Evolutionary conservation across 2,888 invertebrate genomes (phyloP), one percentile per base, ranked within the genome.

Genomic region (Eutolmus rufibarbis): DNA sequence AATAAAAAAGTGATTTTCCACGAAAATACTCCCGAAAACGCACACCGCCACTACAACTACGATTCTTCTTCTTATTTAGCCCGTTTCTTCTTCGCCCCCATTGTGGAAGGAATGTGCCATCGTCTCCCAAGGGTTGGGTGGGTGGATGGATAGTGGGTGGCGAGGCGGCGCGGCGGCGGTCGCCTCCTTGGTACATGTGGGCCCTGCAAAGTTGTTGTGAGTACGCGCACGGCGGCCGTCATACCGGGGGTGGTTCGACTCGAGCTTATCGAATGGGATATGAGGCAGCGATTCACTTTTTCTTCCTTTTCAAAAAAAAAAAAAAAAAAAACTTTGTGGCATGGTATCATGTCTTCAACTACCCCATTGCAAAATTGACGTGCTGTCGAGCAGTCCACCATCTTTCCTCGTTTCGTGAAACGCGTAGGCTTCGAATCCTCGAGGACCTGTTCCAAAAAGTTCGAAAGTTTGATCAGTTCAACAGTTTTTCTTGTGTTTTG

Each of bases 301-400:
- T 56, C 56, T 57, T 66, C 87, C 74, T 86, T 74, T 40, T 51
- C 7, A 34, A 34, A 34, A 34, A 34, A 3, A 3, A 34, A 34
- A 34, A 34, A 4, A 4, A 31, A 34, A 74, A 81, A 87, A 87
- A 86, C 77, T 86, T 87, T 74, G 86, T 87, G 86, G 86, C 86
- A 87, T 87, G 86, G 86, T 85, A 87, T 84, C 86, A 87, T 84
- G 81, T 87, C 87, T 74, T 85, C 85, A 88, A 87, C 87, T 86
- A 88, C 87, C 87, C 87, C 87, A 85, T 87, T 88, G 87, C 88
- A 87, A 88, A 88, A 86, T 88, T 88, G 87, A 87, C 87, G 87
- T 88, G 79, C 87, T 86, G 86, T 85, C 81, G 88, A 87, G 76
- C 56, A 87, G 87, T 81, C 88, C 79, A 88, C 79, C 87, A 87